Percentiles rank a stretch among this genome's conserved stretches.
Evolutionary conservation across 2,113 vertebrate genomes (phyloP).

Genomic region (Heloderma charlesbogerti): DNA sequence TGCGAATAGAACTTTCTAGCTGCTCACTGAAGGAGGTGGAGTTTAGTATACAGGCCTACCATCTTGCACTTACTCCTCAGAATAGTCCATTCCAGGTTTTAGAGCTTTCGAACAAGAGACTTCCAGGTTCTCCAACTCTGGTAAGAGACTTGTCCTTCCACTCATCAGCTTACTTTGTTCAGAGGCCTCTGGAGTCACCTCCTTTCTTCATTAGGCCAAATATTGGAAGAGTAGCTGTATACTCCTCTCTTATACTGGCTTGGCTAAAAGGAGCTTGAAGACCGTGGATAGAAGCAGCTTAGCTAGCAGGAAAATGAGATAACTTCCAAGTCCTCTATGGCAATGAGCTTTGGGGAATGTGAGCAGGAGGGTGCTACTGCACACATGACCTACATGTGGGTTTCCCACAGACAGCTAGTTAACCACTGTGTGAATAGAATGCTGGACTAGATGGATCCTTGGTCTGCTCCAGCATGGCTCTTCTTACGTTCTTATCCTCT

Average conservation of each 20-base stretch:
- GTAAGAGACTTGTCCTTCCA: not conserved
- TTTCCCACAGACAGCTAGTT: no score
- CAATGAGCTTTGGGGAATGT: not conserved
- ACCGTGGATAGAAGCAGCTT: not conserved
- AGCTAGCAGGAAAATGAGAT: not conserved
- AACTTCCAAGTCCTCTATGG: not conserved
- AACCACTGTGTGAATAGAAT: no score
- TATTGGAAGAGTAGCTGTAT: not conserved
- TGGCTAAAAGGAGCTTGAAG: not conserved
- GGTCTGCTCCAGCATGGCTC: no score
- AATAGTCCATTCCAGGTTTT: not conserved
- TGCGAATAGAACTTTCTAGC: not conserved
- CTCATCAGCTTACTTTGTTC: not conserved
- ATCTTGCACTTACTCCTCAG: not conserved
- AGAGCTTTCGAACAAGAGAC: not conserved
- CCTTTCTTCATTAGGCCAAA: not conserved
- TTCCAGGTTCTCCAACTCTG: not conserved
- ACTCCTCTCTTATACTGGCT: not conserved
- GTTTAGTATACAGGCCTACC: not conserved
- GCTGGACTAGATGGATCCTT: no score
- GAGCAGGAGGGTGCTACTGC: no score
- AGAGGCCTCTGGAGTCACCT: not conserved
- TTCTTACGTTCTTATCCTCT: no score
- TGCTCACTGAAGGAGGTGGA: not conserved
- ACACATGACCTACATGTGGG: no score